Evolutionary conservation across 2,888 invertebrate genomes (phyloP), one percentile per base, ranked within the genome.

Genomic region (Palloptera scutellata): DNA sequence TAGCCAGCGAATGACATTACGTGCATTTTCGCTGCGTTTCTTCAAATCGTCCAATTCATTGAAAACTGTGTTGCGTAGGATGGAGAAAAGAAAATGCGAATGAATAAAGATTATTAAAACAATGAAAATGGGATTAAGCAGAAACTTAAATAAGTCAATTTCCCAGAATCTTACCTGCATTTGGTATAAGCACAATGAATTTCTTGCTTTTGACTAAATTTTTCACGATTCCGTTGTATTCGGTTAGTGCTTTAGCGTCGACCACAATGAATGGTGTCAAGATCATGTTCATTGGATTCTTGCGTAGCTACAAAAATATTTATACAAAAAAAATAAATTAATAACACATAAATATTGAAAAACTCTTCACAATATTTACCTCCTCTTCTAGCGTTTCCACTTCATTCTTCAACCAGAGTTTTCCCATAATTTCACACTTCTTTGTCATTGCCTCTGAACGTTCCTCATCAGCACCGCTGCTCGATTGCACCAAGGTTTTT

Each of bases 1-100:
- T 72, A 97, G 86, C 96, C 96, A 97, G 74, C 97, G 92, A 69
- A 96, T 97, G 4, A 95, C 95, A 81, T 96, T 95, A 62, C 97
- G 89, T 0, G 96, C 96, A 72, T 91, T 89, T 72, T 91, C 90
- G 77, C 92, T 92, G 74, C 92, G 92, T 69, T 93, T 92, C 86
- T 97, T 97, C 77, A 95, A 85, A 76, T 94, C 92, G 83, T 97
- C 97, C 81, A 97, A 86, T 72, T 93, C 93, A 76, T 93, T 94
- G 67, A 97, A 89, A 72, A 96, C 96, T 96, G 85, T 12, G n/a
- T n/a, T n/a, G n/a, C n/a, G n/a, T 87, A 77, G 70, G 72, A 30
- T 30, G 6, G 6, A 4, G 30, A 30, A 30, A 30, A 30, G 2
- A 30, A 30, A 30, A 30, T 30, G n/a, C n/a, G n/a, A 30, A 17